These are phyloP conservation scores for Nysson spinosus DNA, from an alignment of 2,888 invertebrate species.

Conservation along the genomic window DNA sequence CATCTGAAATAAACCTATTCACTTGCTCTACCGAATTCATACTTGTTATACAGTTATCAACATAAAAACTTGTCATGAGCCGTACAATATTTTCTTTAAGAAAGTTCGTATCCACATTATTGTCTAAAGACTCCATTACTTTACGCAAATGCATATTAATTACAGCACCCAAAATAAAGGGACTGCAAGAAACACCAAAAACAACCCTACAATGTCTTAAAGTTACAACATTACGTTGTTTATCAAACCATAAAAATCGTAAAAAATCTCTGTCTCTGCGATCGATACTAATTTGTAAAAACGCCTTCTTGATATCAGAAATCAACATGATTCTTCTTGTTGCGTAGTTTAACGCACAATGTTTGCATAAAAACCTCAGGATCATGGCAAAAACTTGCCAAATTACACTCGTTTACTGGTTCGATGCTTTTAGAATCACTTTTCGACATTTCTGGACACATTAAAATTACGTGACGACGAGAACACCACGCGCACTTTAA, in stretches of 20 bases:
- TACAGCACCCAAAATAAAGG: constrained; percentile 55
- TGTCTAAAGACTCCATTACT: background rate
- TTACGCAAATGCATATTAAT: constrained; percentile 49
- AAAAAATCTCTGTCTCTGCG: constrained; percentile 46
- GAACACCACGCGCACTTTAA: constrained; percentile 53
- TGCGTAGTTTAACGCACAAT: constrained; percentile 3
- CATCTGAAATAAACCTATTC: background rate
- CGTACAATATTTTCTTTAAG: background rate
- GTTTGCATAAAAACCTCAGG: constrained; percentile 18
- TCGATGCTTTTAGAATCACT: background rate
- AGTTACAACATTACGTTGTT: constrained; percentile 1
- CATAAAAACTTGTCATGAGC: background rate
- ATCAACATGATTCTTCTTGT: constrained; percentile 11
- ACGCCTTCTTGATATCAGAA: constrained; percentile 49
- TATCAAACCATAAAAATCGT: constrained; percentile 55
- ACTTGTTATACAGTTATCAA: constrained; percentile 4
- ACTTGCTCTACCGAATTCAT: background rate
- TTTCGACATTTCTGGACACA: constrained; percentile 37
- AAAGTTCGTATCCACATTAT: no score
- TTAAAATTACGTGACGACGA: constrained; percentile 40
- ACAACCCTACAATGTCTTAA: constrained; percentile 54
- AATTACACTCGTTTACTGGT: background rate
- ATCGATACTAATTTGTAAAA: constrained; percentile 39
- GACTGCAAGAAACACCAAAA: constrained; percentile 55
- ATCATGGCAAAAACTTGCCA: background rate